Conservation (phyloP, 2,113 vertebrate species). For the Sebastes fasciatus region DNA sequence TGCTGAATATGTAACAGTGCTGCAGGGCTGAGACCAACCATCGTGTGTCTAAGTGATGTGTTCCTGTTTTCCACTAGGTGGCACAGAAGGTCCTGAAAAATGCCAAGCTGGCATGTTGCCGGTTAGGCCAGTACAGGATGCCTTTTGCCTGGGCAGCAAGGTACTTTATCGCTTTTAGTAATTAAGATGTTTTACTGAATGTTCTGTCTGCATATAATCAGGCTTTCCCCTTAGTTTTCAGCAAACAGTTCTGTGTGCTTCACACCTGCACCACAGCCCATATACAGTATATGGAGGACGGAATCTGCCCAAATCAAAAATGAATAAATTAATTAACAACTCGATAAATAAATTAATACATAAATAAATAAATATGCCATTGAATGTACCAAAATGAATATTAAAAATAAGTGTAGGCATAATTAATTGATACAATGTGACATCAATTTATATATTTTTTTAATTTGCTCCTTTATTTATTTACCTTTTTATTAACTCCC, state of each 20-base stretch:
- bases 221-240: not conserved
- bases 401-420: no score
- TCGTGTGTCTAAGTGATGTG: slow-evolving; percentile 9
- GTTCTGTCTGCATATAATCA: not conserved
- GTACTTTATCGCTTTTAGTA: slow-evolving; percentile 75
- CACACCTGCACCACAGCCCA: not conserved
- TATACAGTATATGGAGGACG: not conserved
- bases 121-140: slow-evolving; percentile 96
- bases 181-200: not conserved
- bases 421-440: no score
- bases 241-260: not conserved
- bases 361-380: no score
- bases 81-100: slow-evolving; percentile 99
- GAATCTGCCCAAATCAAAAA: no score
- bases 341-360: no score
- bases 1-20: slow-evolving; percentile 34
- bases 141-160: slow-evolving; percentile 98
- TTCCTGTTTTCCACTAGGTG: slow-evolving; percentile 85
- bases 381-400: no score
- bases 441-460: no score
- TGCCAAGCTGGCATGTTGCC: slow-evolving; percentile 93
- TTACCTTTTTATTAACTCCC: no score
- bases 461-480: no score
- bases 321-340: no score
- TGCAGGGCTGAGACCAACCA: slow-evolving; percentile 13